Percentiles rank a stretch among this genome's conserved stretches.
These are phyloP conservation scores for Halictus ligatus DNA, from an alignment of 2,888 invertebrate species.

Conservation along the genomic window DNA sequence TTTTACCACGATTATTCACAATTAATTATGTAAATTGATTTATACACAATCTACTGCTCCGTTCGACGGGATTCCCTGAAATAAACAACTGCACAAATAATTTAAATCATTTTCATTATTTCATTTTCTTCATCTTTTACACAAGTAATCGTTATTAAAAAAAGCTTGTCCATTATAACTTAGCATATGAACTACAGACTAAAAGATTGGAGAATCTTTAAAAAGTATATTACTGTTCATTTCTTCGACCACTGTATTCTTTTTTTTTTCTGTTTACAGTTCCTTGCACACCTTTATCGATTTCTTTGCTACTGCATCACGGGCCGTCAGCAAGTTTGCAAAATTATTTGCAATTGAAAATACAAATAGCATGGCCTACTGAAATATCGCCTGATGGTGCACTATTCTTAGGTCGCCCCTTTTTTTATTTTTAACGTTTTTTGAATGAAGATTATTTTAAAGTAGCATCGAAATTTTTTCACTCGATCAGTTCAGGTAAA, in stretches of 20 bases:
- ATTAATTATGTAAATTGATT: background rate
- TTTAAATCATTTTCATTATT: conserved; percentile 63
- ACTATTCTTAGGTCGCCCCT: conserved; percentile 70
- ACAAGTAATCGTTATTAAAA: conserved; percentile 80
- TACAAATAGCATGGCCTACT: conserved; percentile 72
- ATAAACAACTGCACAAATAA: conserved; percentile 60
- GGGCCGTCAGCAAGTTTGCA: conserved; percentile 68
- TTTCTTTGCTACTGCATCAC: conserved; percentile 64
- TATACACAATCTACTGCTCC: background rate
- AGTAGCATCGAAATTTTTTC: conserved; percentile 52
- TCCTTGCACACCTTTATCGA: conserved; percentile 59
- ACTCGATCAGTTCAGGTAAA: conserved; percentile 87
- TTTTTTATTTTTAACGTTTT: conserved; percentile 53
- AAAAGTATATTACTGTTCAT: conserved; percentile 71
- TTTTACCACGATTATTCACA: conserved; percentile 1
- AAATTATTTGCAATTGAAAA: conserved; percentile 71
- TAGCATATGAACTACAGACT: conserved; percentile 78
- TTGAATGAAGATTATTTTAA: conserved; percentile 66
- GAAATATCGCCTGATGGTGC: conserved; percentile 69
- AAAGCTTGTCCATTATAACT: conserved; percentile 81
- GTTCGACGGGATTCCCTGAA: conserved; percentile 52
- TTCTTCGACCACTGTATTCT: conserved; percentile 57
- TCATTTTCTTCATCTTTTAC: conserved; percentile 76
- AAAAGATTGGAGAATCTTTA: conserved; percentile 66
- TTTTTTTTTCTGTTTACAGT: conserved; percentile 60